Base-by-base conservation (phyloP, 1,140 invertebrate genomes). In the Daktulosphaira vitifoliae region DNA sequence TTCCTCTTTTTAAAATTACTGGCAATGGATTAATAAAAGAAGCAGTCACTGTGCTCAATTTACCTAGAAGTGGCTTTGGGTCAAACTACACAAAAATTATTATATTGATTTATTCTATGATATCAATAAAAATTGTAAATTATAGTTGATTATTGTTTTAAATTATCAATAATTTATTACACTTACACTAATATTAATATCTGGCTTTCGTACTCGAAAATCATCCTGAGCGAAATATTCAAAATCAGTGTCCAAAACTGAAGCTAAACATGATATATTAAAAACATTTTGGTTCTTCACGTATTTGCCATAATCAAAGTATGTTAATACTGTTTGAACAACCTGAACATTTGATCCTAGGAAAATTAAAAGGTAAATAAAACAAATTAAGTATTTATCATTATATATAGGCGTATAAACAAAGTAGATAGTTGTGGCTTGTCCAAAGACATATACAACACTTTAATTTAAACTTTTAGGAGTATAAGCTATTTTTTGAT, bases 151-250 rank as follows among this genome's bases (percentile, higher is more conserved):
- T 5, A 37, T 37, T 37, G 33, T 13, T 5, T 37, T 37, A 6
- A 37, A 37, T 5, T n/a, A 44, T 4, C 39, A 11, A 15, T 15
- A 7, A n/a, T 44, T 16, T 16, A 15, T 7, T 44, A 20, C 3
- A 65, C 49, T 67, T 72, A 85, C 84, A 69, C 80, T 79, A 65
- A 95, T 87, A 73, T 86, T 86, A 39, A 95, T 90, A 71, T 93
- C 89, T 0, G 92, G 91, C 71, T 92, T 93, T 20, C 89, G 77
- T 2, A 95, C 85, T 68, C 90, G 81, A 71, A 93, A 92, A 74
- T 93, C 89, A 71, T 92, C 89, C 76, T 92, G 87, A 0, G 88
- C 88, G 70, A 88, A 91, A 72, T 90, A 94, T 71, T 93, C 89
- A 71, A 84, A 93, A 48, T 89, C 83, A 1, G 84, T 92, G 49